These are phyloP conservation scores for Formicarius rufipectus DNA, from an alignment of 2,113 vertebrate species.

Conservation along the genomic window DNA sequence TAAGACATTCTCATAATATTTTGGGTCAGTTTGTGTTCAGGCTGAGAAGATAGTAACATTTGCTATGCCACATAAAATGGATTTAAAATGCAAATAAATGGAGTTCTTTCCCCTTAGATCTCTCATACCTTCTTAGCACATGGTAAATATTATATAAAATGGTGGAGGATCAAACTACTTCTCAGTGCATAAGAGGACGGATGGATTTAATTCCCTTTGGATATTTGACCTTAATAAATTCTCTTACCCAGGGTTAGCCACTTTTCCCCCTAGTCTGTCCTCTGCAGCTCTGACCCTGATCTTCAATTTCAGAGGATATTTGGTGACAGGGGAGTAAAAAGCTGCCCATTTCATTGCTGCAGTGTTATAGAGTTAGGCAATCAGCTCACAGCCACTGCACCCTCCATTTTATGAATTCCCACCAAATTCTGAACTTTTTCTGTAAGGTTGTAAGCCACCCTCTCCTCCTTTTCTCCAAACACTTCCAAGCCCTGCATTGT, in stretches of 20 bases:
- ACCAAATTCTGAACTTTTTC: constrained; percentile 15
- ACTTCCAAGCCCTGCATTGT: not conserved
- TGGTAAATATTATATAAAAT: not conserved
- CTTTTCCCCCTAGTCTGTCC: not conserved
- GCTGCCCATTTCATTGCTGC: not conserved
- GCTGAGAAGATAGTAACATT: not conserved
- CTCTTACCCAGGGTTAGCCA: not conserved
- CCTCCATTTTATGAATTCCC: not conserved
- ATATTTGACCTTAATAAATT: constrained; percentile 6
- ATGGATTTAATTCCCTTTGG: constrained; percentile 22
- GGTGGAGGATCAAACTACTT: not conserved
- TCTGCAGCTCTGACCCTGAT: not conserved
- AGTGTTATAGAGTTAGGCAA: not conserved
- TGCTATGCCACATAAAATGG: not conserved
- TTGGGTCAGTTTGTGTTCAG: not conserved
- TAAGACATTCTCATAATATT: not conserved
- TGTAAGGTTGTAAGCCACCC: not conserved
- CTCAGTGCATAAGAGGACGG: constrained; percentile 1
- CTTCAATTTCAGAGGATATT: constrained; percentile 47
- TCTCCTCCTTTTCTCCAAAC: not conserved
- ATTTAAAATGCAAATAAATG: constrained; percentile 40
- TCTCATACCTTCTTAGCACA: not conserved
- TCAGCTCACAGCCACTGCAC: not conserved
- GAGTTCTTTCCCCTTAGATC: not conserved
- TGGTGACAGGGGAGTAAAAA: not conserved